Conservation (phyloP, 1,140 invertebrate species). For the Radopholus similis region DNA sequence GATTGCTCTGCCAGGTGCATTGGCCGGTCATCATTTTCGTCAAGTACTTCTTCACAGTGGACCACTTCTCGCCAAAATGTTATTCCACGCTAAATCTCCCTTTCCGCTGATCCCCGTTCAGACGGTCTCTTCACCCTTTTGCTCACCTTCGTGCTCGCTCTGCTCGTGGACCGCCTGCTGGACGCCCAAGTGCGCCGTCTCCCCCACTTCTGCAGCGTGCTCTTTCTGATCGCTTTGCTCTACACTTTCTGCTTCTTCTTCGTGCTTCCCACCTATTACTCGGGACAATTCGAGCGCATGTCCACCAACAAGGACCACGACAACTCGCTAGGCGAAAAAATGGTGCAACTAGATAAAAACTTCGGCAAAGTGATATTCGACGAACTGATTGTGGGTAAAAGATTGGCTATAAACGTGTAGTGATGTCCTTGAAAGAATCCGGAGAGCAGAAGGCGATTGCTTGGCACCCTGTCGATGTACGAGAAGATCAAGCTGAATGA, state of each 20-base stretch:
- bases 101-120: background rate
- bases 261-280: conserved; percentile 19
- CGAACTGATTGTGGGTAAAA: background rate
- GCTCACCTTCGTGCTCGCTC: background rate
- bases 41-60: conserved; percentile 21
- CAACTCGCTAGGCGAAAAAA: background rate
- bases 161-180: conserved; percentile 1
- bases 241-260: conserved; percentile 17
- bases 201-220: conserved; percentile 1
- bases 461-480: conserved; percentile 10
- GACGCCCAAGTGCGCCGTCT: conserved; percentile 2
- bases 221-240: conserved; percentile 5
- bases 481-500: conserved; percentile 15
- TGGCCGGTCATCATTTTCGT: conserved; percentile 17
- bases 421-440: background rate
- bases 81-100: background rate
- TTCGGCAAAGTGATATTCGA: conserved; percentile 10
- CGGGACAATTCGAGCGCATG: conserved; percentile 16
- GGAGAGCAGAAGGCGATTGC: background rate
- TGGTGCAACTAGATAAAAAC: conserved; percentile 8
- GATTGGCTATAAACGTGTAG: background rate
- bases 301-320: conserved; percentile 11
- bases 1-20: background rate
- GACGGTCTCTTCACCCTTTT: conserved; percentile 11
- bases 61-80: conserved; percentile 17